Conservation (phyloP, 2,797 vertebrate species). For the Mormyrops attenuatus region DNA sequence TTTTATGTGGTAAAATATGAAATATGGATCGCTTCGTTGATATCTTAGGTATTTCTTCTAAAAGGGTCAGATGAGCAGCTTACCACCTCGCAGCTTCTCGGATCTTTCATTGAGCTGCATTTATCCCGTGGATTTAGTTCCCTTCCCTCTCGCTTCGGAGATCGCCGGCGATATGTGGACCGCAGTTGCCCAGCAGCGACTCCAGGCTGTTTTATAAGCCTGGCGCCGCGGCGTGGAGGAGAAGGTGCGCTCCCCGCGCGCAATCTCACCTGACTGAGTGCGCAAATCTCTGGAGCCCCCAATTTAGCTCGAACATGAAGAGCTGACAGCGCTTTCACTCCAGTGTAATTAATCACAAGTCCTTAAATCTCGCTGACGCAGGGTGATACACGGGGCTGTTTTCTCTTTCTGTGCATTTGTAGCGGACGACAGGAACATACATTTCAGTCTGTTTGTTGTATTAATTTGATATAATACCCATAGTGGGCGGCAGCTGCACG, state of each 20-base stretch:
- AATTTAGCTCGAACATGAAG: constrained; percentile 60
- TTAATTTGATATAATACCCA: neutral
- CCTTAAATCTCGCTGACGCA: constrained; percentile 42
- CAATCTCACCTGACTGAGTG: constrained; percentile 55
- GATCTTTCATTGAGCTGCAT: constrained; percentile 48
- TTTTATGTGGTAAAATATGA: neutral
- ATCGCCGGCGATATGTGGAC: constrained; percentile 20
- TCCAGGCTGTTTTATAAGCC: constrained; percentile 46
- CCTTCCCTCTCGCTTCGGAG: neutral
- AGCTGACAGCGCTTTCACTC: constrained; percentile 53
- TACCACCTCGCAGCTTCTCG: constrained; percentile 46
- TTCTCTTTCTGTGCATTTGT: constrained; percentile 42
- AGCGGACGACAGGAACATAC: constrained; percentile 39
- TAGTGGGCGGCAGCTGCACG: neutral
- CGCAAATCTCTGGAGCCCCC: constrained; percentile 55
- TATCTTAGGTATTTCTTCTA: neutral
- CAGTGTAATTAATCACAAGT: constrained; percentile 61
- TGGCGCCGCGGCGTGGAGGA: constrained; percentile 33
- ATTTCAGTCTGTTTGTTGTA: neutral
- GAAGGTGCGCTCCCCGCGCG: constrained; percentile 40
- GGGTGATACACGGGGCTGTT: constrained; percentile 37
- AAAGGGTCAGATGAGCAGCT: constrained; percentile 26
- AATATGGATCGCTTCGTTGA: neutral
- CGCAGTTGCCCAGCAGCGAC: constrained; percentile 26
- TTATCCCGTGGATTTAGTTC: constrained; percentile 35